Percentiles rank a stretch among this genome's conserved stretches.
Evolutionary conservation across 92 coral and sea anemone genomes (phyloP).

Genomic region (Parazoanthus darwini): DNA sequence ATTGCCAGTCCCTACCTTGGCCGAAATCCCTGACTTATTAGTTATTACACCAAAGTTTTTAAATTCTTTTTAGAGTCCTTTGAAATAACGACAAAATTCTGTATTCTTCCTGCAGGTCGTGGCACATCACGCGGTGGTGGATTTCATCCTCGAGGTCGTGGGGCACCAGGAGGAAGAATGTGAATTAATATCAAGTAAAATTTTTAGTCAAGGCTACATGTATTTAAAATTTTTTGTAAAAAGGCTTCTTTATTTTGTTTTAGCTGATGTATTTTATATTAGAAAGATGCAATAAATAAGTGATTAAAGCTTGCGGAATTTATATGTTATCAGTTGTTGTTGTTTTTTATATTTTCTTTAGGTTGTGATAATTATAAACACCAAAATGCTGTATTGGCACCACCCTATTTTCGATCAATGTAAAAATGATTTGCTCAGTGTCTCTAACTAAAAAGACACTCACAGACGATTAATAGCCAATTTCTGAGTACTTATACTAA

Average conservation of each 20-base stretch:
- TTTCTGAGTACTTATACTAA: too few relatives aligned
- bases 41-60: too few relatives aligned
- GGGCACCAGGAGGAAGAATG: constrained; percentile 41
- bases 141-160: constrained; percentile 39
- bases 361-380: background rate
- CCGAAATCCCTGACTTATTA: too few relatives aligned
- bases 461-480: too few relatives aligned
- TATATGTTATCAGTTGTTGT: background rate
- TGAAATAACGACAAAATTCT: background rate
- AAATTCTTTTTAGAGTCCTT: too few relatives aligned
- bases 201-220: background rate
- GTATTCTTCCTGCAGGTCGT: constrained; percentile 8
- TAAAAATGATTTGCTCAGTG: too few relatives aligned
- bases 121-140: constrained; percentile 38
- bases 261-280: background rate
- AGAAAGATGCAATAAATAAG: background rate
- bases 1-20: too few relatives aligned
- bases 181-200: background rate
- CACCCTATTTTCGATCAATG: too few relatives aligned
- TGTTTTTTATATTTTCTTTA: background rate
- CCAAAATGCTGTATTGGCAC: background rate
- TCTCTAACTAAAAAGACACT: too few relatives aligned
- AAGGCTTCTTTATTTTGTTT: background rate
- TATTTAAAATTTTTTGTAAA: constrained; percentile 1
- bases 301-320: background rate